Evolutionary conservation across 2,113 vertebrate species (phyloP), one percentile per base, ranked within the genome.

Genomic region (Chaetops frenatus): DNA sequence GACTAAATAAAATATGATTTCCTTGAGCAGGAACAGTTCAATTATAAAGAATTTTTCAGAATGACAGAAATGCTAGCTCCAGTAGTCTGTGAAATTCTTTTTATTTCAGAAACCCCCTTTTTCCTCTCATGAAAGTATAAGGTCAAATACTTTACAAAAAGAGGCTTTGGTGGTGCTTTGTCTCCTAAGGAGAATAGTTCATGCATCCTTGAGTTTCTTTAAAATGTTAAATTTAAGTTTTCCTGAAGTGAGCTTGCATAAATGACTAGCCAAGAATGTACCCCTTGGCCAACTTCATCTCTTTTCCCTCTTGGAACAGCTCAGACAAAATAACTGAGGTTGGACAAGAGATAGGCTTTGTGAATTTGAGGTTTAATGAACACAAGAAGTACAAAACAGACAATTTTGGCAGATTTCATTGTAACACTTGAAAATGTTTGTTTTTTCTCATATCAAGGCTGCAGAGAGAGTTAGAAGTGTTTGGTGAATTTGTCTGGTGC

Each of bases 381-480:
- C 81, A 90, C 67, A 93, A 96, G 90, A 95, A 96, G 65, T 79
- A 95, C 54, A 67, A 94, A 92, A 80, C 86, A 95, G 95, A 95
- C 87, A 42, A 95, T 96, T 94, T 97, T 97, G 93, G 95, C 96
- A 97, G 85, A 95, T 97, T 92, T 91, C 95, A 90, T 95, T 96
- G 91, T 95, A 95, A 94, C 96, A 94, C 95, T 97, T 90, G 90
- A 97, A 95, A 96, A 86, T 92, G 94, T 97, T 96, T 96, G 94
- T 92, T 95, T 96, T 96, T 97, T 94, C 91, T 96, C 88, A 80
- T 84, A 94, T 94, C 81, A 88, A 85, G 89, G 90, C 90, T 97
- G 85, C 72, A 94, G 76, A 95, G 94, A 97, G 88, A 86, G 82
- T 86, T 91, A 91, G 70, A 90, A 96, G 90, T 82, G 81, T 93